phyloP scores from a whole-genome alignment of 2,797 vertebrate species.

The Coregonus suidteri region DNA sequence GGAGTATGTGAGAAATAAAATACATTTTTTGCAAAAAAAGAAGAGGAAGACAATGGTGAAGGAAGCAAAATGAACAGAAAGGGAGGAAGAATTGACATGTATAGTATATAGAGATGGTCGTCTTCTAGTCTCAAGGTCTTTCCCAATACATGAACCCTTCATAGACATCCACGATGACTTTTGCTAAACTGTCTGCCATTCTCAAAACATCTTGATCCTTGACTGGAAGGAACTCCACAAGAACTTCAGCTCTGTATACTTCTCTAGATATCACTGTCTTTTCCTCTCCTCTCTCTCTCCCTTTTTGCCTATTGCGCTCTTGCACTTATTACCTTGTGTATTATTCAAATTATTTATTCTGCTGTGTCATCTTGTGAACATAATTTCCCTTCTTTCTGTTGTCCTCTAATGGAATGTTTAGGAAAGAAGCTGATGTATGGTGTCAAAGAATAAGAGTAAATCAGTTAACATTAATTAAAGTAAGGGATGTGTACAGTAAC shows the following conservation, averaged over 20 bases:
- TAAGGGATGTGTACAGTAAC: neutral
- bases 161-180: neutral
- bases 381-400: neutral
- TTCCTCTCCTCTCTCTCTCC: neutral
- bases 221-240: neutral
- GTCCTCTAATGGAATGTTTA: neutral
- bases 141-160: neutral
- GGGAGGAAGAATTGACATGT: neutral
- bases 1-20: neutral
- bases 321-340: neutral
- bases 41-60: neutral
- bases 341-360: slow-evolving; percentile 2
- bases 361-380: slow-evolving; percentile 4
- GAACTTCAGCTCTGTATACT: neutral
- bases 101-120: neutral
- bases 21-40: neutral
- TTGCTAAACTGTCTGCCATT: neutral
- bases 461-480: neutral
- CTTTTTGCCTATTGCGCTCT: neutral
- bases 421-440: neutral
- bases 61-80: neutral
- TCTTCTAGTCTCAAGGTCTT: neutral
- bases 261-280: neutral
- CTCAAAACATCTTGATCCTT: neutral
- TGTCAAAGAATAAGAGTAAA: neutral